Percentiles rank a stretch among this genome's conserved stretches.
These are phyloP conservation scores for Pseudochaenichthys georgianus DNA, from an alignment of 2,797 vertebrate species.

Conservation along the genomic window DNA sequence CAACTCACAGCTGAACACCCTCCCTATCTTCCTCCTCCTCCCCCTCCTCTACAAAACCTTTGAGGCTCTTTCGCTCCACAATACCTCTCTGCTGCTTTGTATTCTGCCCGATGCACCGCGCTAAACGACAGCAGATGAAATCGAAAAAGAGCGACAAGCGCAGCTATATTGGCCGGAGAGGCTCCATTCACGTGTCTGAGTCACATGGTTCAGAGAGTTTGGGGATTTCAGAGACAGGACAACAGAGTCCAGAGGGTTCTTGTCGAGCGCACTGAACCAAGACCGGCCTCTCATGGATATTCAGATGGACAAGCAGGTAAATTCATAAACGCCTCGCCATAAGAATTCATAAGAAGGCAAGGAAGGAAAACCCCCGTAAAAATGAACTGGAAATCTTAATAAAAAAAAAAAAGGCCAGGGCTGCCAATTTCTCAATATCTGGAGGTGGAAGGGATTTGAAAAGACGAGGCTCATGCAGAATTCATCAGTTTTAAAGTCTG, in stretches of 20 bases:
- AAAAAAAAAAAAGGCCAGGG: not conserved
- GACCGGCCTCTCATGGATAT: slow-evolving; percentile 48
- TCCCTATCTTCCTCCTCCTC: slow-evolving; percentile 22
- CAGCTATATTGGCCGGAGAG: slow-evolving; percentile 30
- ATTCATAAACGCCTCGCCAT: slow-evolving; percentile 57
- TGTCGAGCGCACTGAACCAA: slow-evolving; percentile 50
- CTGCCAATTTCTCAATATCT: slow-evolving; percentile 41
- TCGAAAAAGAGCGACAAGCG: slow-evolving; percentile 43
- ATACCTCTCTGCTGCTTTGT: slow-evolving; percentile 59
- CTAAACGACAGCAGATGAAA: slow-evolving; percentile 66
- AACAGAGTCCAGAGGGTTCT: slow-evolving; percentile 43
- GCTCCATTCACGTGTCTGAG: slow-evolving; percentile 46
- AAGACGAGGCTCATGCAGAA: slow-evolving; percentile 39
- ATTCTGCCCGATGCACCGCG: slow-evolving; percentile 44
- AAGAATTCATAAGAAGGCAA: slow-evolving; percentile 48
- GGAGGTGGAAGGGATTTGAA: slow-evolving; percentile 35
- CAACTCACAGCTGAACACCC: slow-evolving; percentile 16
- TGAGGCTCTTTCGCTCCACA: slow-evolving; percentile 47
- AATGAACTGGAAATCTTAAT: slow-evolving; percentile 53
- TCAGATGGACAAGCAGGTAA: slow-evolving; percentile 64
- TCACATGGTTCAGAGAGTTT: slow-evolving; percentile 44
- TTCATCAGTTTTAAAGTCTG: slow-evolving; percentile 50
- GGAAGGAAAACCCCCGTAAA: slow-evolving; percentile 30
- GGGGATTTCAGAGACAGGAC: slow-evolving; percentile 44
- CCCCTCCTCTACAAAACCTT: slow-evolving; percentile 41